Base-by-base conservation (phyloP, 1,140 invertebrate genomes). In the Druon quercuslanigerum region DNA sequence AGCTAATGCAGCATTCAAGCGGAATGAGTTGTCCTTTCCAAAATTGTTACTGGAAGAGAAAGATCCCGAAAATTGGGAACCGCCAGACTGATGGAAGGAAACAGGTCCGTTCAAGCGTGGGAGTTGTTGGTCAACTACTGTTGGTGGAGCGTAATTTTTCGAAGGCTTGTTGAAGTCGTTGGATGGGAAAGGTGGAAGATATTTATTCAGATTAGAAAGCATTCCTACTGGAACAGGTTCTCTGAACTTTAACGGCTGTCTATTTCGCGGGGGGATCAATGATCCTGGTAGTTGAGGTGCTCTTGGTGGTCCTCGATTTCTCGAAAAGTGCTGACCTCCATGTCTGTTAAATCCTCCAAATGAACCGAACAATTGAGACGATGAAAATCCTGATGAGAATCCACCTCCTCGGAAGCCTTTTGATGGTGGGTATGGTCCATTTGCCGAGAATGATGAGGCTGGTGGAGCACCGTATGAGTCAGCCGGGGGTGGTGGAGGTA, bases 221-320 rank as follows among this genome's bases (percentile, higher is more conserved):
- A 96, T 84, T 2, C 94, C 94, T 70, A 90, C 89, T 5, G 95
- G 95, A 3, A 96, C 93, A 1, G 94, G 92, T 46, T 95, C 94
- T 72, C 94, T 92, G 84, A 95, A 96, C 82, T 94, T 93, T 9
- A 83, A 91, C 79, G 82, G 92, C 25, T 85, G 88, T 76, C 80
- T 92, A 80, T 57, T 91, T 87, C 84, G 90, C 82, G 81, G 92
- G 73, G 83, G 92, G 81, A 83, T 87, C 79, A 87, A 87, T 82
- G 76, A 78, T 76, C 81, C 82, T 20, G 56, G 50, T 60, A 81
- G 78, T 14, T n/a, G 72, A 60, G 70, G 25, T 20, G 72, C 46
- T 51, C 70, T 51, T 14, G 76, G 33, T 40, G 75, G 75, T 56
- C 19, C 50, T 12, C 72, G 51, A 54, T 73, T 54, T 73, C 54